Evolutionary conservation across 2,888 invertebrate genomes (phyloP), one percentile per base, ranked within the genome.

Genomic region (Pyrrhia umbra): DNA sequence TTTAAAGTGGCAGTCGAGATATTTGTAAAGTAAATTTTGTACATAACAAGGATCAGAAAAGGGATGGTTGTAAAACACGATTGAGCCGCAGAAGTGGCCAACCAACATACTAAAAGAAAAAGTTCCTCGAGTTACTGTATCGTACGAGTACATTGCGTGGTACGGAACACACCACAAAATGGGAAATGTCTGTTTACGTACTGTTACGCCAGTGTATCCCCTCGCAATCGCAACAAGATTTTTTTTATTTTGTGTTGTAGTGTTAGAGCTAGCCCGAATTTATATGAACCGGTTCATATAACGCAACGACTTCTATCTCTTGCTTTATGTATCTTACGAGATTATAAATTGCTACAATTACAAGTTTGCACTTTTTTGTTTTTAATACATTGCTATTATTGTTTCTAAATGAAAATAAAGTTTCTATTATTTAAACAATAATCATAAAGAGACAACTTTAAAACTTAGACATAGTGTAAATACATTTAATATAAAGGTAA

Each of bases 81-180:
- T 66, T 68, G 39, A 55, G 58, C 55, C 66, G 46, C 47, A 61
- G 47, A 50, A 78, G 80, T 80, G 78, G 62, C 64, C 67, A 65
- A 57, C 51, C 55, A 80, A 77, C 69, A 77, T 40, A 64, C 70
- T 63, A 60, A 76, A 51, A 76, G 72, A 66, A 72, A 78, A 77
- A 70, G 74, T 60, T 55, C 68, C 43, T 61, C 50, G 51, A 65
- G 70, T 61, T 56, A 58, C 63, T 47, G 43, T 60, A 62, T 58
- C 49, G 25, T 46, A 42, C 34, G 47, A 21, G 49, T 50, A 52
- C 58, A 42, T 43, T 57, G 56, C 50, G 60, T 40, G 60, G 72
- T 64, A 54, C 42, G 42, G 42, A 65, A 76, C 65, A 76, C 30
- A 54, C 55, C 64, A 56, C 58, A 55, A 70, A 73, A 76, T 56